Conservation (phyloP, 2,797 vertebrate genomes). For the Lacerta agilis region DNA sequence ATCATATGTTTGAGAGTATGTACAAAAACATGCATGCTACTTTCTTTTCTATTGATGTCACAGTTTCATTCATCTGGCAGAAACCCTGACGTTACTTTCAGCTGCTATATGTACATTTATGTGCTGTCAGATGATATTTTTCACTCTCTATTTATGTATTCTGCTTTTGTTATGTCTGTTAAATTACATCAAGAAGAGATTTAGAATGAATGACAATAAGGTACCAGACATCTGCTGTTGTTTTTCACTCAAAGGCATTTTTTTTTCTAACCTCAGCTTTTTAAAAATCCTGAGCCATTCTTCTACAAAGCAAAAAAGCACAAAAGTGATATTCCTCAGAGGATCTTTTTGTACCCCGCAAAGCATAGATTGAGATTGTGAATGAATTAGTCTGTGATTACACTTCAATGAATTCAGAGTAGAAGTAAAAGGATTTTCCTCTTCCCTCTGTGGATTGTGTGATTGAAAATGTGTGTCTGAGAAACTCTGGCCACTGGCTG, state of each 20-base stretch:
- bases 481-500: conserved; percentile 39
- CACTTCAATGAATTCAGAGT: conserved; percentile 38
- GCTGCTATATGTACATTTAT: conserved; percentile 43
- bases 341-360: conserved; percentile 28
- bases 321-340: conserved; percentile 10
- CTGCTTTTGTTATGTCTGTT: conserved; percentile 66
- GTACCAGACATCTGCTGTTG: conserved; percentile 71
- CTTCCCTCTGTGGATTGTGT: conserved; percentile 35
- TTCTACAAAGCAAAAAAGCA: conserved; percentile 25
- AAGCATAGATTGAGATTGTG: conserved; percentile 28
- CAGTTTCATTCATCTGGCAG: conserved; percentile 46
- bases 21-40: conserved; percentile 9
- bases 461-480: conserved; percentile 42
- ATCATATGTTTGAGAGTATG: not conserved
- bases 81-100: conserved; percentile 52
- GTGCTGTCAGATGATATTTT: conserved; percentile 61
- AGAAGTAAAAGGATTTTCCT: conserved; percentile 52
- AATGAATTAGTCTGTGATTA: conserved; percentile 53
- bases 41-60: conserved; percentile 19
- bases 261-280: conserved; percentile 59
- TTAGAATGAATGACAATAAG: conserved; percentile 64
- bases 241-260: conserved; percentile 61
- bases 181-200: conserved; percentile 63
- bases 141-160: conserved; percentile 63
- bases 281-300: conserved; percentile 40